phyloP scores from a whole-genome alignment of 2,113 vertebrate genomes.

The Choloepus hoffmanni region DNA sequence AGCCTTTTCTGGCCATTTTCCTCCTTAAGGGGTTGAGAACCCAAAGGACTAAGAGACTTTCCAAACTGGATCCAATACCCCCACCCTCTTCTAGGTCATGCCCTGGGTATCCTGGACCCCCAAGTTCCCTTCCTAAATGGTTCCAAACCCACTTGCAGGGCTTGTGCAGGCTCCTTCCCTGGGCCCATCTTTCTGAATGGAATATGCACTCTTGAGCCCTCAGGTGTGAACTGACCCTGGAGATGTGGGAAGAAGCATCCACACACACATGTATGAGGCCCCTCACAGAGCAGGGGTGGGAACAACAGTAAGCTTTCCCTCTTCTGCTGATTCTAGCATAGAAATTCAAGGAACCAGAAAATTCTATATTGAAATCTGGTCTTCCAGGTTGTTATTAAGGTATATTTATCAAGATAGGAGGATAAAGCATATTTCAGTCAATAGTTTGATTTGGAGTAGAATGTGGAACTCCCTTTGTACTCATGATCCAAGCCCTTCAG shows the following conservation, averaged over 20 bases:
- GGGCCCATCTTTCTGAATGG: neutral
- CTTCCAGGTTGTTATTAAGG: neutral
- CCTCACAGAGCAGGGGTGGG: fast-evolving
- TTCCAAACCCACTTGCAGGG: neutral
- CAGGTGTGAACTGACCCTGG: neutral
- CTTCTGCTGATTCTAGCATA: neutral
- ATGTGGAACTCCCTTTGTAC: neutral
- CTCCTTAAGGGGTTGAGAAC: neutral
- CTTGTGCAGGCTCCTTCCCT: neutral
- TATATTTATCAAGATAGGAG: neutral
- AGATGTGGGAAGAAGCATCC: neutral
- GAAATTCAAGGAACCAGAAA: neutral
- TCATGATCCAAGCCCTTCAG: neutral
- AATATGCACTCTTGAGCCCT: neutral
- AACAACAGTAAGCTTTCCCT: neutral
- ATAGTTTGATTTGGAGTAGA: neutral
- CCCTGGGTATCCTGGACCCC: neutral
- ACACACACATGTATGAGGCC: neutral
- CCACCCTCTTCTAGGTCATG: neutral
- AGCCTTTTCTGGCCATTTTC: neutral
- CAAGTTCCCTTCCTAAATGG: neutral
- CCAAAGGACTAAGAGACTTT: neutral
- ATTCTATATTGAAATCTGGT: neutral
- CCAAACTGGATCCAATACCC: neutral
- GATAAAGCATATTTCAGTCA: neutral